phyloP scores from a whole-genome alignment of 2,888 invertebrate species.

The Chironomus riparius region DNA sequence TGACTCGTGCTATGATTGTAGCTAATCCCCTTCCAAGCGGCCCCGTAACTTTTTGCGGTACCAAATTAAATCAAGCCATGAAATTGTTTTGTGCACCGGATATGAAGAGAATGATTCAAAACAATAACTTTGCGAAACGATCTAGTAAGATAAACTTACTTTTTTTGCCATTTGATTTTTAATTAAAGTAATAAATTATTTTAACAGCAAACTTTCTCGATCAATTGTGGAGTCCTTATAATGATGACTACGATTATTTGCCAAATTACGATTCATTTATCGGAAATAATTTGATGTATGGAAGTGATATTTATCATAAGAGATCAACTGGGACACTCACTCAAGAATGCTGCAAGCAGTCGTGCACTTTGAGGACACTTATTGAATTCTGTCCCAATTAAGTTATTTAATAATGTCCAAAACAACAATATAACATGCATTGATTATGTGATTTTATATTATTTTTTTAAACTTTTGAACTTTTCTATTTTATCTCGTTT shows the following conservation, averaged over 20 bases:
- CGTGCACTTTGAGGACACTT: not conserved
- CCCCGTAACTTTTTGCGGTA: not conserved
- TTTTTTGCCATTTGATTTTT: no score
- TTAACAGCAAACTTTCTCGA: not conserved
- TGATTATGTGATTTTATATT: not conserved
- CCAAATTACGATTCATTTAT: not conserved
- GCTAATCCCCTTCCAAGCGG: not conserved
- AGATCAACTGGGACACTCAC: not conserved
- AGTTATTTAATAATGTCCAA: not conserved
- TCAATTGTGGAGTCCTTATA: not conserved
- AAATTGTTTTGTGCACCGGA: not conserved
- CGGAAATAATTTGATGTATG: not conserved
- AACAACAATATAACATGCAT: not conserved
- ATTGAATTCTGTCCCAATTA: not conserved
- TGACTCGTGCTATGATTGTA: not conserved
- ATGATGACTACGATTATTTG: not conserved
- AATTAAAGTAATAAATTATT: not conserved
- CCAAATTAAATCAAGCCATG: not conserved
- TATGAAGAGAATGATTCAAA: not conserved
- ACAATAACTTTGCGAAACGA: not conserved
- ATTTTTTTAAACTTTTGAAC: no score
- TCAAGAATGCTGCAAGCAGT: not conserved
- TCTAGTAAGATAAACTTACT: not conserved
- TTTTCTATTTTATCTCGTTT: no score
- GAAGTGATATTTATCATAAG: not conserved